Conservation (phyloP, 2,797 vertebrate species). For the Gambelia wislizenii region DNA sequence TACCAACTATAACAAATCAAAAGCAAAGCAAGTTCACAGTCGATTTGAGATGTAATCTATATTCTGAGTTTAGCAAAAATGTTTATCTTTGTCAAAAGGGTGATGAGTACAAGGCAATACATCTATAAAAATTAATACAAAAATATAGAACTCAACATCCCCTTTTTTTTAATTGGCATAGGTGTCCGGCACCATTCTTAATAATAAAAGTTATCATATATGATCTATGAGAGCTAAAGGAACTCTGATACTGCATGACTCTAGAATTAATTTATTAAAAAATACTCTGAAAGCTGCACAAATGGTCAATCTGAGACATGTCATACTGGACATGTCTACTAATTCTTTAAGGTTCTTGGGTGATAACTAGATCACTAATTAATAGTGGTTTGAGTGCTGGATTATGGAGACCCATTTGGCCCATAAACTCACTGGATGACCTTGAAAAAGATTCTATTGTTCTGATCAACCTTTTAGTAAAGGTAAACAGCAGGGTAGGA, state of each 20-base stretch:
- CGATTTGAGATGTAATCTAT: constrained; percentile 88
- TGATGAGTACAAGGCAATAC: background rate
- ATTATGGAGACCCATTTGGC: background rate
- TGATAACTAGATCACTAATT: background rate
- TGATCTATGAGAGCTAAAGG: background rate
- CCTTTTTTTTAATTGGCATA: background rate
- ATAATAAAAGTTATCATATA: background rate
- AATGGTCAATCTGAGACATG: background rate
- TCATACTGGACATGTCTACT: background rate
- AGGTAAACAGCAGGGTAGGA: background rate
- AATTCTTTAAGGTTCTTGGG: background rate
- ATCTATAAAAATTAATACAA: constrained; percentile 31
- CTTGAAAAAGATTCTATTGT: background rate
- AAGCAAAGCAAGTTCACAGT: constrained; percentile 89
- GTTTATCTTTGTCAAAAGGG: constrained; percentile 14
- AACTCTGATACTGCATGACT: background rate
- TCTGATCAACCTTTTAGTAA: background rate
- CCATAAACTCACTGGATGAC: too few species aligned
- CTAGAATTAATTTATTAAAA: background rate
- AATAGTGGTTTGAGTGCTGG: background rate
- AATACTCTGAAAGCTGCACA: background rate
- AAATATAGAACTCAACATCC: constrained; percentile 3
- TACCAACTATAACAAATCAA: constrained; percentile 93
- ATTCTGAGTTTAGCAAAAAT: background rate
- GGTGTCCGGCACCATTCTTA: constrained; percentile 3